Conservation (phyloP, 1,140 invertebrate species). For the Diorhabda sublineata region DNA sequence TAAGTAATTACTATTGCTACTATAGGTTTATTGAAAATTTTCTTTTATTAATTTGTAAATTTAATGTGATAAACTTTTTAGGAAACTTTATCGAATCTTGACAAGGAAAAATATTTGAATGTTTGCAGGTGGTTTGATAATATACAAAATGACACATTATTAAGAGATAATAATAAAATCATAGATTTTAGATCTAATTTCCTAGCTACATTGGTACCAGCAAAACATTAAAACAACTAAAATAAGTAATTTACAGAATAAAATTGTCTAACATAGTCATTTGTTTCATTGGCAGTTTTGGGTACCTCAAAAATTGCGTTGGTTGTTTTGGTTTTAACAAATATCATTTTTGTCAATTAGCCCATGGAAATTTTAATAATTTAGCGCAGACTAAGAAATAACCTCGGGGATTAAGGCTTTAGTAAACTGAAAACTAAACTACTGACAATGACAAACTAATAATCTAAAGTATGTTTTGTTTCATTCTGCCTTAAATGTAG, state of each 20-base stretch:
- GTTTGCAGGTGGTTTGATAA: constrained; percentile 65
- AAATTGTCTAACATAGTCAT: too few species aligned
- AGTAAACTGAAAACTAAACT: not conserved
- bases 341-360: not conserved
- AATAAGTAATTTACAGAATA: constrained; percentile 9
- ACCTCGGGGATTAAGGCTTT: not conserved
- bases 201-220: constrained; percentile 48
- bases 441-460: too few species aligned
- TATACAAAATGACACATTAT: constrained; percentile 56
- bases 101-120: constrained; percentile 60
- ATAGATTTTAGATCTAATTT: constrained; percentile 57
- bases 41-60: not conserved
- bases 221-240: constrained; percentile 40
- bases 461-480: too few species aligned
- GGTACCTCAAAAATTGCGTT: not conserved
- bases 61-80: constrained; percentile 31
- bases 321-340: not conserved
- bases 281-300: too few species aligned
- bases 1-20: constrained; percentile 30
- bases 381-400: not conserved
- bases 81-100: constrained; percentile 51
- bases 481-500: too few species aligned
- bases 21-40: constrained; percentile 4
- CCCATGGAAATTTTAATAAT: not conserved
- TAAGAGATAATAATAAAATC: constrained; percentile 53